These are phyloP conservation scores for Drosophila auraria DNA, from an alignment of 1,140 invertebrate species.

Conservation along the genomic window DNA sequence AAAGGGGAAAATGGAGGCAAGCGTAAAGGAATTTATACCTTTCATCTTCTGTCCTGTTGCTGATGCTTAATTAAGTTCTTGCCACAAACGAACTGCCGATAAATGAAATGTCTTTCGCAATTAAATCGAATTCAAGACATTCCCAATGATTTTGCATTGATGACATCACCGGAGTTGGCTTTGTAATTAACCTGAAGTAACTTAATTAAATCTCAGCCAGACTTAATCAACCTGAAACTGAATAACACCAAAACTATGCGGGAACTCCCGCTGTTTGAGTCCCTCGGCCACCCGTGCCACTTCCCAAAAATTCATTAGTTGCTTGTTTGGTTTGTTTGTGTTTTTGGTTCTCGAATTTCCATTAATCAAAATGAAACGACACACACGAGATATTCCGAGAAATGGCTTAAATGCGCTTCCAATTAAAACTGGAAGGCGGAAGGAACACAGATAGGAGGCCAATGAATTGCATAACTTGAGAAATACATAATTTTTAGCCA, in stretches of 20 bases:
- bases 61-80: conserved; percentile 37
- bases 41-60: neutral
- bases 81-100: conserved; percentile 7
- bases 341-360: conserved; percentile 21
- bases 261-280: conserved; percentile 17
- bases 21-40: conserved; percentile 14
- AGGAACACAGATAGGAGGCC: conserved; percentile 12
- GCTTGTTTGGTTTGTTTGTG: conserved; percentile 5
- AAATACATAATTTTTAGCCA: conserved; percentile 27
- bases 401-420: conserved; percentile 52
- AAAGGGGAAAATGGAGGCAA: conserved; percentile 10
- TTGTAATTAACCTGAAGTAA: conserved; percentile 42
- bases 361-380: conserved; percentile 50
- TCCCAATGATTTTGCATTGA: conserved; percentile 23
- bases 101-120: conserved; percentile 33
- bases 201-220: conserved; percentile 30
- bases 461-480: conserved; percentile 51
- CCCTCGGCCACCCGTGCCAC: neutral
- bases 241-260: conserved; percentile 32
- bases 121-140: neutral
- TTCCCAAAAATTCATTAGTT: conserved; percentile 9
- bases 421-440: conserved; percentile 44
- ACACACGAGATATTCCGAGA: conserved; percentile 43
- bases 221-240: conserved; percentile 33
- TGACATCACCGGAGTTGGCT: conserved; percentile 25